Base-by-base conservation (phyloP, 2,113 vertebrate species). In the Fregetta grallaria region DNA sequence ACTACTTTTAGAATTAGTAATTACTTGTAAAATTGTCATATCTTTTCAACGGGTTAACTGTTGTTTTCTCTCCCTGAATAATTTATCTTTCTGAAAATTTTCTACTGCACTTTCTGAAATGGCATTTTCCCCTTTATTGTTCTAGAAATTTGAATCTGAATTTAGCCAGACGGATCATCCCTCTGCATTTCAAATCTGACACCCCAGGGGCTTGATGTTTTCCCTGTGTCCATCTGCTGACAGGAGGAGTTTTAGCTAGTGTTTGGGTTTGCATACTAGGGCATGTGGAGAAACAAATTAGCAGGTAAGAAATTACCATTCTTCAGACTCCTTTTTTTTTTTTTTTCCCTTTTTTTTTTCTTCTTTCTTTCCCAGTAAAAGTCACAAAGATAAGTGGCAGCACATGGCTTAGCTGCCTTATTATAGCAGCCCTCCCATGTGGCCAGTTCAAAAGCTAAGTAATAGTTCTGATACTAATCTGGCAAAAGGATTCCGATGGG, bases 401-500 rank as follows among this genome's bases (percentile, higher is more conserved):
- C 67, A 71, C 72, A 85, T 76, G 88, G 80, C 71, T 97, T 95
- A 59, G 87, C 85, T 95, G 85, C 79, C 45, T 81, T 92, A 27
- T 93, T 86, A 65, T 42, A 80, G 65, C 67, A 93, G 84, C 82
- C 72, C 81, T 96, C 94, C 94, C 82, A 90, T 89, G 88, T 62
- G 90, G 93, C 82, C 70, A 77, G 80, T 97, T 97, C 90, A 96
- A 95, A 95, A 96, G 88, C 88, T 93, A 96, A 96, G 71, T 90
- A 95, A 92, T 96, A 96, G 86, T 96, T 96, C 32, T 47, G 66
- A 89, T 94, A 81, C 83, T 96, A 93, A 92, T 93, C 93, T 97
- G 86, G 90, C 94, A 95, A 95, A 75, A 84, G 52, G 79, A 94
- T 95, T 94, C 68, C 8, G 9, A n/a, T 92, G 85, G 79, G 56